phyloP scores from a whole-genome alignment of 2,113 vertebrate species.

The Stigmatopora nigra region DNA sequence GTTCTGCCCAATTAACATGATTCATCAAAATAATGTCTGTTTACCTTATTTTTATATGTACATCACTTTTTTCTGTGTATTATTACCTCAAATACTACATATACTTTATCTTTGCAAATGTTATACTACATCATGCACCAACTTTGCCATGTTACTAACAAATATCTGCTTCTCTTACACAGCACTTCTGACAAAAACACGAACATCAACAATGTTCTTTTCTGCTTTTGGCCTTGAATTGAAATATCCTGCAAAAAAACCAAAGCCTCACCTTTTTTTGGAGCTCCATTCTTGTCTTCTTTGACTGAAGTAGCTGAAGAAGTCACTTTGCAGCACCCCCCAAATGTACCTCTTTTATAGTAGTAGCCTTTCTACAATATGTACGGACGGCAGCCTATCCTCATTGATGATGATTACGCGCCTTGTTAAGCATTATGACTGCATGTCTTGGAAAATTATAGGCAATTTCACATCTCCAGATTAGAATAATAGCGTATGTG shows the following conservation, averaged over 20 bases:
- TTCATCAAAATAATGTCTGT: too few relatives aligned
- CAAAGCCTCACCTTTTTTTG: not conserved
- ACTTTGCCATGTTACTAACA: slow-evolving; percentile 21
- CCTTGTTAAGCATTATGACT: slow-evolving; percentile 64
- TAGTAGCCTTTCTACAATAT: not conserved
- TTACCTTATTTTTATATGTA: too few relatives aligned
- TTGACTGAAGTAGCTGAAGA: not conserved
- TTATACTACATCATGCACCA: not conserved
- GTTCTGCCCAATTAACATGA: too few relatives aligned
- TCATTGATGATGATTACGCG: slow-evolving; percentile 55
- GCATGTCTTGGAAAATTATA: slow-evolving; percentile 74
- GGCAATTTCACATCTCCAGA: slow-evolving; percentile 78
- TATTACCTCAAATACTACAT: slow-evolving; percentile 13
- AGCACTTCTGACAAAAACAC: too few relatives aligned
- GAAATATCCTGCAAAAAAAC: not conserved
- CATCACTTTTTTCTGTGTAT: too few relatives aligned
- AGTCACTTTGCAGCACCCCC: not conserved
- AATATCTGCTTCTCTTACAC: not conserved
- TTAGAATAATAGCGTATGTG: slow-evolving; percentile 73
- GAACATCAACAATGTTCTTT: not conserved
- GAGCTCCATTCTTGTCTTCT: not conserved
- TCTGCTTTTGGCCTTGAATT: not conserved
- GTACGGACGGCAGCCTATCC: slow-evolving; percentile 16
- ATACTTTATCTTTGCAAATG: slow-evolving; percentile 7
- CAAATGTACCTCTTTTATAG: not conserved